Evolutionary conservation across 2,888 invertebrate species (phyloP).

Genomic region (Creontiades dilutus): DNA sequence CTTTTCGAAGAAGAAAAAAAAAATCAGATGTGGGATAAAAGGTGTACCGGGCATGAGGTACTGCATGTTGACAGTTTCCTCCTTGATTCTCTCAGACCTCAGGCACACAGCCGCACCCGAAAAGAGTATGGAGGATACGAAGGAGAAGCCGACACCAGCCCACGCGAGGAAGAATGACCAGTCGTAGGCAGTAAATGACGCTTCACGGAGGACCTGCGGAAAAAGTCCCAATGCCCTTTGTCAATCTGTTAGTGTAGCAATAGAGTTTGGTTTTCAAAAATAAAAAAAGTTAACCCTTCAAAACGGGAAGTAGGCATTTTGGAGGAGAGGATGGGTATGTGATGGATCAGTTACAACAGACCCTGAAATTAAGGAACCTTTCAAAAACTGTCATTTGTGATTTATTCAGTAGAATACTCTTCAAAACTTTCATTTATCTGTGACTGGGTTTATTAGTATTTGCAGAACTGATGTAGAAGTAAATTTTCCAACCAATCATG

Average conservation of each 20-base stretch:
- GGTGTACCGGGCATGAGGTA: constrained; percentile 95
- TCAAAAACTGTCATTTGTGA: too few species aligned
- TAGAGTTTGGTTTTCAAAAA: background rate
- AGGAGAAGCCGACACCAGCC: constrained; percentile 95
- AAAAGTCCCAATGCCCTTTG: constrained; percentile 46
- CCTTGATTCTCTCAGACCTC: constrained; percentile 94
- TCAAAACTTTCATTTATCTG: too few species aligned
- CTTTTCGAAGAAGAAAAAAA: background rate
- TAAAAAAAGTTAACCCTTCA: background rate
- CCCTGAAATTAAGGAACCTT: too few species aligned
- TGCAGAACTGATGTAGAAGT: too few species aligned
- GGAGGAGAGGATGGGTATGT: too few species aligned
- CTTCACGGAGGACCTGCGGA: constrained; percentile 89
- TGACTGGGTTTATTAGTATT: too few species aligned
- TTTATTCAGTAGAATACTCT: too few species aligned
- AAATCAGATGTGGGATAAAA: constrained; percentile 21
- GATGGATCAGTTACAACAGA: too few species aligned
- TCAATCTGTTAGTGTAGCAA: constrained; percentile 26
- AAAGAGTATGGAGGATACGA: constrained; percentile 94
- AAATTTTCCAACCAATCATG: too few species aligned
- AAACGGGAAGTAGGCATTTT: background rate
- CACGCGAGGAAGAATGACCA: constrained; percentile 98
- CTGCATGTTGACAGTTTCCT: constrained; percentile 98
- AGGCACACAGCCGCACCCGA: constrained; percentile 96
- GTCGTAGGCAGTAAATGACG: constrained; percentile 90